Evolutionary conservation across 2,888 invertebrate genomes (phyloP).

Genomic region (Nomada lathburiana): DNA sequence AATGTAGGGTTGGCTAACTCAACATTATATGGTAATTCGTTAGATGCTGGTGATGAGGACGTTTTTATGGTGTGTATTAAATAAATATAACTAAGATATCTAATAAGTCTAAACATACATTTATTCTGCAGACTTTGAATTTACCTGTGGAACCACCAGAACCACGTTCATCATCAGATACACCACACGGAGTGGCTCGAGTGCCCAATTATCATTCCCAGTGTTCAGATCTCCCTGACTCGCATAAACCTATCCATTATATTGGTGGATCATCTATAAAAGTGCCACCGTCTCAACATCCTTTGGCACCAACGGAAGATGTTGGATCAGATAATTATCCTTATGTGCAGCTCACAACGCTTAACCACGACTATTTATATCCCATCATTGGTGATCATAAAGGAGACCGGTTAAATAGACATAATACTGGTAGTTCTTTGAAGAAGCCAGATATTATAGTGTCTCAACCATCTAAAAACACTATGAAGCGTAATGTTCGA

Average conservation of each 20-base stretch:
- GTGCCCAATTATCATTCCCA: constrained; percentile 79
- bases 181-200: constrained; percentile 74
- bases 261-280: constrained; percentile 75
- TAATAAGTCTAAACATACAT: constrained; percentile 27
- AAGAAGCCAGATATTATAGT: constrained; percentile 88
- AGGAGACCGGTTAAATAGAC: constrained; percentile 79
- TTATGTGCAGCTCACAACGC: constrained; percentile 93
- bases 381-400: constrained; percentile 88
- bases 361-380: constrained; percentile 94
- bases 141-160: constrained; percentile 92
- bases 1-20: constrained; percentile 91
- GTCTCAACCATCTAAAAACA: constrained; percentile 84
- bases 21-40: constrained; percentile 88
- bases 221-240: constrained; percentile 78
- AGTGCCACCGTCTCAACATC: constrained; percentile 73
- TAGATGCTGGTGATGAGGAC: constrained; percentile 95
- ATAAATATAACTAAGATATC: constrained; percentile 74
- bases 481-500: constrained; percentile 83
- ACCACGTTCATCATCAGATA: constrained; percentile 87
- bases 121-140: constrained; percentile 90
- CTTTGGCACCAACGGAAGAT: constrained; percentile 75
- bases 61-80: constrained; percentile 93
- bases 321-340: constrained; percentile 89
- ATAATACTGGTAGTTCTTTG: constrained; percentile 84
- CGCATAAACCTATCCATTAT: constrained; percentile 80